Conservation (phyloP, 2,797 vertebrate genomes). For the Echiichthys vipera region DNA sequence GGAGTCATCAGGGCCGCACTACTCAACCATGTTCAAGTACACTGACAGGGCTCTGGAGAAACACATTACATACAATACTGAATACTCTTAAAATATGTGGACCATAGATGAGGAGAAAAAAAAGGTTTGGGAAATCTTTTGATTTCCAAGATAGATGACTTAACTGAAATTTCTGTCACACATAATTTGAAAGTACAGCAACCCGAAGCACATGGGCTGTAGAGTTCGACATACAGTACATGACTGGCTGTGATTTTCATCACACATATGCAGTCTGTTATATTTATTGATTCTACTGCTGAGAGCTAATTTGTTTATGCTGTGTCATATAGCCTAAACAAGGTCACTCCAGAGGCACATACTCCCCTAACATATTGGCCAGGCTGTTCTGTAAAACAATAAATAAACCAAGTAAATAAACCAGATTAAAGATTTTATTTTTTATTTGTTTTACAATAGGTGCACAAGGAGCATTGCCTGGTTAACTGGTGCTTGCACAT, state of each 20-base stretch:
- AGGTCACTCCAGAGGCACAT: slow-evolving; percentile 20
- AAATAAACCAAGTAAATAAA: too few species aligned
- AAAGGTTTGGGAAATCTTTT: not conserved
- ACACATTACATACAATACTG: slow-evolving; percentile 36
- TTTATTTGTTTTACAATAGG: not conserved
- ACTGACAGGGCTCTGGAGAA: slow-evolving; percentile 57
- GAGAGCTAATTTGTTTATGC: slow-evolving; percentile 30
- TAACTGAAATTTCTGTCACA: not conserved
- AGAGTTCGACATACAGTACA: not conserved
- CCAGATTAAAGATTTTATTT: too few species aligned
- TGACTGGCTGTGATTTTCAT: slow-evolving; percentile 22
- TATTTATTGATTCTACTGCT: slow-evolving; percentile 32
- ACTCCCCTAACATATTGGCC: not conserved
- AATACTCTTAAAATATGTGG: slow-evolving; percentile 36
- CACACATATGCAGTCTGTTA: slow-evolving; percentile 18
- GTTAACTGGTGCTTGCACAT: slow-evolving; percentile 22
- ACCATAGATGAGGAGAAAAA: not conserved
- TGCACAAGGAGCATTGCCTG: not conserved
- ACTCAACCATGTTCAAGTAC: slow-evolving; percentile 61
- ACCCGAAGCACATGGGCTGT: not conserved
- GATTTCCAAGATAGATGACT: slow-evolving; percentile 19
- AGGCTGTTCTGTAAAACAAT: not conserved
- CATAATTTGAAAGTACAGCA: not conserved
- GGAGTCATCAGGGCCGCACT: slow-evolving; percentile 58
- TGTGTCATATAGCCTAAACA: slow-evolving; percentile 21